Conservation (phyloP, 2,113 vertebrate genomes). For the Pelecanus crispus region DNA sequence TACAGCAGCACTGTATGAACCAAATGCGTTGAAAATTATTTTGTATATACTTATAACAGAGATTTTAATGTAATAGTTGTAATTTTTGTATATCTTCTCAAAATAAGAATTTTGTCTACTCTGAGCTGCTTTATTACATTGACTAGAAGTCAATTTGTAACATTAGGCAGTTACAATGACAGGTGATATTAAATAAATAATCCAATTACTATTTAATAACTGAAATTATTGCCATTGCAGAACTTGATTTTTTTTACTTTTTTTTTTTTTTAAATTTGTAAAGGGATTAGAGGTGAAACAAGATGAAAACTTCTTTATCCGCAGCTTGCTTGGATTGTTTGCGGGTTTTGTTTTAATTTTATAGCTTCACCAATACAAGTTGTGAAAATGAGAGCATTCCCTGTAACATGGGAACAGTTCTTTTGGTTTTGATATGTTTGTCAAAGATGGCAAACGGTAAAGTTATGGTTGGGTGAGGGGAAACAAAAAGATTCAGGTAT, state of each 20-base stretch:
- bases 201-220: neutral
- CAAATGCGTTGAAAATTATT: neutral
- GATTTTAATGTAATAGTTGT: neutral
- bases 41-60: neutral
- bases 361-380: neutral
- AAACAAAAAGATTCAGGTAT: neutral
- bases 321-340: neutral
- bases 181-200: neutral
- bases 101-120: neutral
- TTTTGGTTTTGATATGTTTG: neutral
- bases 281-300: neutral
- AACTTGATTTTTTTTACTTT: neutral
- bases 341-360: neutral
- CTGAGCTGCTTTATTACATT: neutral
- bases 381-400: neutral
- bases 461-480: neutral
- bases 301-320: neutral
- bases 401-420: neutral
- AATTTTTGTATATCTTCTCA: neutral
- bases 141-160: neutral
- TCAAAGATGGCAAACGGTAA: neutral
- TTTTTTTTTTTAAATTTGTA: neutral
- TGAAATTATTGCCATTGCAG: neutral
- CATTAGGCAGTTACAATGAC: neutral
- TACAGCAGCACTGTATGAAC: neutral